phyloP scores from a whole-genome alignment of 2,888 invertebrate species.

The Hemistola chrysoprasaria region DNA sequence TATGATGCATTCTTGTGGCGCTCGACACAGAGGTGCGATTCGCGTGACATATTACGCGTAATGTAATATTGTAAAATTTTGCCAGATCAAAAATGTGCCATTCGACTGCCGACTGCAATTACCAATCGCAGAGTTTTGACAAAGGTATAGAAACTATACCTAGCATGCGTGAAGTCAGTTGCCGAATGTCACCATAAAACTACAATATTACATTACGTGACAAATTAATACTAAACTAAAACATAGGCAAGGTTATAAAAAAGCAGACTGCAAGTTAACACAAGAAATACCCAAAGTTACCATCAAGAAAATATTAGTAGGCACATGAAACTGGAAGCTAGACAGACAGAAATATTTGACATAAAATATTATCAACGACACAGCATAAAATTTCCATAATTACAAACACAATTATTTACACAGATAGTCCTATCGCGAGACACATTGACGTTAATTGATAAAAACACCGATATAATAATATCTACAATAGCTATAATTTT shows the following conservation, averaged over 20 bases:
- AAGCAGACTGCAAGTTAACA: constrained; percentile 38
- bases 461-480: constrained; percentile 27
- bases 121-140: no score
- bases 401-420: constrained; percentile 33
- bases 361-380: constrained; percentile 7
- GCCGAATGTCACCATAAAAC: no score
- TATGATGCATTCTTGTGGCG: constrained; percentile 82
- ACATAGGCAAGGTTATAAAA: constrained; percentile 45
- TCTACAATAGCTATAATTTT: constrained; percentile 19
- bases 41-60: constrained; percentile 52
- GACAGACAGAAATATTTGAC: constrained; percentile 7
- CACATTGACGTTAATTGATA: constrained; percentile 31
- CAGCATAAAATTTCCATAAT: constrained; percentile 16
- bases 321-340: constrained; percentile 33
- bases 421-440: constrained; percentile 20
- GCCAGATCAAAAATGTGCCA: constrained; percentile 15
- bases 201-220: constrained; percentile 41
- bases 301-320: constrained; percentile 33
- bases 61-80: constrained; percentile 36
- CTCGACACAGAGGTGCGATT: constrained; percentile 53
- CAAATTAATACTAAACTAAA: constrained; percentile 63
- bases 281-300: constrained; percentile 36
- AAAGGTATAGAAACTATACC: no score
- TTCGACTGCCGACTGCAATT: no score
- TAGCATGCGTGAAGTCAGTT: no score